Base-by-base conservation (phyloP, 2,888 invertebrate genomes). In the Gari tellinella region DNA sequence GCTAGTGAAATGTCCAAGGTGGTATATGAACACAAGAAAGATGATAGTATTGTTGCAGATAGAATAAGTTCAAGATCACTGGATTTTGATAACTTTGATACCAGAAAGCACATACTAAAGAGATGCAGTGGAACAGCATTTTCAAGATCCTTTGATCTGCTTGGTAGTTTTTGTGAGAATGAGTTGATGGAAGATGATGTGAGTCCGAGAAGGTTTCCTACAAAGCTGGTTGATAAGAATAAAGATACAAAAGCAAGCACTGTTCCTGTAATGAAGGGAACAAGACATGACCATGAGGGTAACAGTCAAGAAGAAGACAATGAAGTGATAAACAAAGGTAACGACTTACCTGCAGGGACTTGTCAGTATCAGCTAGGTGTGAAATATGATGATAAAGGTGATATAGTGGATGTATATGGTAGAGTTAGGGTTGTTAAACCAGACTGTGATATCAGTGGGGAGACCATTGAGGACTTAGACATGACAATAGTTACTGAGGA, bases 101-200 rank as follows among this genome's bases (percentile, higher is more conserved):
- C 64, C 7, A 67, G 74, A 17, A 78, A 69, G 53, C 46, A 43
- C 40, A 73, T 72, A 45, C 51, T 78, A 4, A 49, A 68, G 17
- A 61, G 61, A 45, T 52, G 67, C 58, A 19, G 45, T 21, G 51
- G 55, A 2, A 64, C 70, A 5, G 37, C 56, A 17, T 78, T 70
- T 67, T 66, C 73, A 31, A 63, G 73, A 41, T 73, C 78, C 25
- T 63, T 73, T 67, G 41, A 67, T 37, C 15, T 52, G 31, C 17
- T 31, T n/a, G 14, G n/a, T 2, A 15, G 23, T 25, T 51, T 26
- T 26, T n/a, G 25, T 26, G 51, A 51, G 4, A 23, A 12, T 51
- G 51, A 51, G 25, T 25, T 17, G 5, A 31, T 15, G 15, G 31
- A 51, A 51, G 51, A 15, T 15, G 25, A 52, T 10, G 3, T 17